phyloP scores from a whole-genome alignment of 2,113 vertebrate species.

The Oryzias javanicus region DNA sequence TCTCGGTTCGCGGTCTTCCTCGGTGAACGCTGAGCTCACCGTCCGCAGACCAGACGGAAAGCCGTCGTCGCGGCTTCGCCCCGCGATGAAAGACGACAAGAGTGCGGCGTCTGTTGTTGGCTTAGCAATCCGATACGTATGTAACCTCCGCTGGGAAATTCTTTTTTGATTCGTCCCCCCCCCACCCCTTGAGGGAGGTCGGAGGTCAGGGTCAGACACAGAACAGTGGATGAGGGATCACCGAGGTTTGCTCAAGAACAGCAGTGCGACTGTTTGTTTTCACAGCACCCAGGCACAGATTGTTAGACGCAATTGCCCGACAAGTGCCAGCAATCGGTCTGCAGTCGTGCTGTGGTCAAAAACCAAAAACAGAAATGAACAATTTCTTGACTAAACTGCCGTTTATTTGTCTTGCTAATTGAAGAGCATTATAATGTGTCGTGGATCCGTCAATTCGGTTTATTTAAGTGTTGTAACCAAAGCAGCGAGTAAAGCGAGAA shows the following conservation, averaged over 20 bases:
- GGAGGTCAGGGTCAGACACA: constrained; percentile 17
- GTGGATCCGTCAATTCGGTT: too few relatives aligned
- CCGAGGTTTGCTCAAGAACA: constrained; percentile 4
- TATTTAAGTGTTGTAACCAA: too few relatives aligned
- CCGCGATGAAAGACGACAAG: constrained; percentile 17
- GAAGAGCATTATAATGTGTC: too few relatives aligned
- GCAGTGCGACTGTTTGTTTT: background rate
- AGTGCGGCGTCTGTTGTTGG: constrained; percentile 22
- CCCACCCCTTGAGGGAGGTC: constrained; percentile 2
- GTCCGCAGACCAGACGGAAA: constrained; percentile 13
- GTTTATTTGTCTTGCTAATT: too few relatives aligned
- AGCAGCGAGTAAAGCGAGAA: too few relatives aligned
- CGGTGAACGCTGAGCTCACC: constrained; percentile 10
- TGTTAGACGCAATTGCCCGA: background rate
- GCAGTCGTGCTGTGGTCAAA: too few relatives aligned
- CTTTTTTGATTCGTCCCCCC: background rate
- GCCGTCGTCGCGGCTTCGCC: constrained; percentile 21
- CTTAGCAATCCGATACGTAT: constrained; percentile 25
- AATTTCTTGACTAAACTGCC: too few relatives aligned
- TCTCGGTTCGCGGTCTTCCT: constrained; percentile 4
- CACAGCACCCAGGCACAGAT: background rate
- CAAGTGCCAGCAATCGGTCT: background rate
- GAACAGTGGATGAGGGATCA: constrained; percentile 9
- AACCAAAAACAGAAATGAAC: too few relatives aligned
- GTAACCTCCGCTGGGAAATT: constrained; percentile 15